Evolutionary conservation across 2,113 vertebrate genomes (phyloP).

Genomic region (Eleginops maclovinus): DNA sequence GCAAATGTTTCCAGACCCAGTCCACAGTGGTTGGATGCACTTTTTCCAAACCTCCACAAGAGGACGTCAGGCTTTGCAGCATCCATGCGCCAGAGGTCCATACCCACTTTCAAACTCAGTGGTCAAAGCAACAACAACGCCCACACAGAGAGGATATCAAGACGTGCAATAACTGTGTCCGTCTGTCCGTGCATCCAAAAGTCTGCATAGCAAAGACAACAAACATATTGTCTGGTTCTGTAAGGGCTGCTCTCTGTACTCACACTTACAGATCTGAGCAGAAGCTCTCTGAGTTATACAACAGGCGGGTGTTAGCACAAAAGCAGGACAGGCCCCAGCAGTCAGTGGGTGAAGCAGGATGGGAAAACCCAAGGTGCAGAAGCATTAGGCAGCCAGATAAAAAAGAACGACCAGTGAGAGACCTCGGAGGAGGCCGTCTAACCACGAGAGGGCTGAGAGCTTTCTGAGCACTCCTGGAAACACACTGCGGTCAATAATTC

Average conservation of each 20-base stretch:
- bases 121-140: conserved; percentile 63
- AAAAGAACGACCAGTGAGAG: background rate
- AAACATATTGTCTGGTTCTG: conserved; percentile 9
- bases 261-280: background rate
- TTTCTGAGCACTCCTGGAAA: conserved; percentile 27
- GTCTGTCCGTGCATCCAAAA: conserved; percentile 22
- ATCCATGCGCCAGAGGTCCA: conserved; percentile 51
- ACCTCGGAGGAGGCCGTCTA: conserved; percentile 10
- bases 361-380: conserved; percentile 43
- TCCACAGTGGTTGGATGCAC: conserved; percentile 12
- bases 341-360: conserved; percentile 13
- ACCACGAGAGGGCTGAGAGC: conserved; percentile 13
- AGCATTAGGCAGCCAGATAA: conserved; percentile 18
- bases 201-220: conserved; percentile 22
- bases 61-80: conserved; percentile 54
- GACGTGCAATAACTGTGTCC: conserved; percentile 23
- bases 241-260: conserved; percentile 9
- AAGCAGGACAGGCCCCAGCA: conserved; percentile 30
- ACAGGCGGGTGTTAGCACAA: conserved; percentile 21
- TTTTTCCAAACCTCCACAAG: conserved; percentile 62
- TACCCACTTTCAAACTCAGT: conserved; percentile 56
- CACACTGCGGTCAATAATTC: conserved; percentile 36
- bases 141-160: conserved; percentile 58
- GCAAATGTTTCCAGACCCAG: conserved; percentile 43
- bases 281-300: conserved; percentile 37